Evolutionary conservation across 2,797 vertebrate genomes (phyloP).

Genomic region (Limosa lapponica): DNA sequence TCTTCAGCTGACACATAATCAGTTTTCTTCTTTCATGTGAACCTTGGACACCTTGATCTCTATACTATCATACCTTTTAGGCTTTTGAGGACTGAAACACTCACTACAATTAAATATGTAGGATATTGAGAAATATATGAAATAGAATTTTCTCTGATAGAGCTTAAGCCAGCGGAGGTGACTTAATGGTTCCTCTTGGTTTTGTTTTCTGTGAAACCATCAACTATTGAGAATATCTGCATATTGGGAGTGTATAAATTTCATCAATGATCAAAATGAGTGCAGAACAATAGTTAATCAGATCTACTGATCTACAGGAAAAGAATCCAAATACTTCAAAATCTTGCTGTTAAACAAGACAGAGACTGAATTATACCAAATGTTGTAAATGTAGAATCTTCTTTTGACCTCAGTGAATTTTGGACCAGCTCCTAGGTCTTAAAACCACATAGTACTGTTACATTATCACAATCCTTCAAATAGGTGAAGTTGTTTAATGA

Average conservation of each 20-base stretch:
- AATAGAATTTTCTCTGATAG: neutral
- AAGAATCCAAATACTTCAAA: neutral
- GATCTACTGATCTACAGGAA: neutral
- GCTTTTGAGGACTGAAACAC: neutral
- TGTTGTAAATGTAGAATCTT: neutral
- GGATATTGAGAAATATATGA: neutral
- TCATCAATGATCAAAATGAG: neutral
- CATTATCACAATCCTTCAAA: neutral
- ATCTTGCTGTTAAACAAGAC: neutral
- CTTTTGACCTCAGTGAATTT: neutral
- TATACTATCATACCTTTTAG: neutral
- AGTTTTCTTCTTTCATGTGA: neutral
- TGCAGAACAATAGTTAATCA: slow-evolving; percentile 14
- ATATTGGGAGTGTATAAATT: neutral
- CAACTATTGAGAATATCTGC: neutral
- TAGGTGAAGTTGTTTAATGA: neutral
- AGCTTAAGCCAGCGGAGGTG: neutral
- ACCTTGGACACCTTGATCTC: neutral
- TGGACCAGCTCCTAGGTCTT: neutral
- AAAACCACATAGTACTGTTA: neutral
- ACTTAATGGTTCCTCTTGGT: neutral
- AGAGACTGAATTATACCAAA: neutral
- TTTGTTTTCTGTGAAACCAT: neutral
- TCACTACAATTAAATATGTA: neutral
- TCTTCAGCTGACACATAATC: neutral